Percentiles rank a stretch among this genome's conserved stretches.
These are phyloP conservation scores for Andrena dorsata DNA, from an alignment of 2,888 invertebrate genomes.

Conservation along the genomic window DNA sequence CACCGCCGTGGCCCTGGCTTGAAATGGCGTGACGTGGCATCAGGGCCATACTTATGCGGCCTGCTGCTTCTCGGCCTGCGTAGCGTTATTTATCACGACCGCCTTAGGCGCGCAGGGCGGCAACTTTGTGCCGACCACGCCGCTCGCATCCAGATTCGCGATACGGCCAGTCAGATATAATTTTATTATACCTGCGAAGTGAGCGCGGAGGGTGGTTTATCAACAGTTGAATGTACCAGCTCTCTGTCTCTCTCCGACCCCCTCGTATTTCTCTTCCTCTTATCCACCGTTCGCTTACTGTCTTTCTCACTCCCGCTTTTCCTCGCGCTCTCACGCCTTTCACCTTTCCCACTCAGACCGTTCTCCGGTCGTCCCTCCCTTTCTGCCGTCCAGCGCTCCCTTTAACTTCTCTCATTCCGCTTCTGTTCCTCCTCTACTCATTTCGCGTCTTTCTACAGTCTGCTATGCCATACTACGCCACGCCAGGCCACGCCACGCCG, in stretches of 20 bases:
- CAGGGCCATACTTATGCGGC: conserved; percentile 47
- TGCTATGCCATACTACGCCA: conserved; percentile 31
- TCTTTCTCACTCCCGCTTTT: conserved; percentile 1
- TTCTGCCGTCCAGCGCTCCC: background rate
- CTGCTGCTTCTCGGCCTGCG: conserved; percentile 56
- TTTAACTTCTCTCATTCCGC: conserved; percentile 32
- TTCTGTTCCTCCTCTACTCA: conserved; percentile 16
- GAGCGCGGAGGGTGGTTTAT: conserved; percentile 79
- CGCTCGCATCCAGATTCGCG: conserved; percentile 77
- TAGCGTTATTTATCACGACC: conserved; percentile 81
- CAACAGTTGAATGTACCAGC: conserved; percentile 73
- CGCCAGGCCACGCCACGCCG: conserved; percentile 57
- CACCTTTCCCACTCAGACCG: conserved; percentile 29
- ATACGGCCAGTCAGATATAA: conserved; percentile 80
- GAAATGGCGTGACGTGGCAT: conserved; percentile 48
- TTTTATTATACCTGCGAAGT: conserved; percentile 81
- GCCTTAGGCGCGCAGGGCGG: conserved; percentile 79
- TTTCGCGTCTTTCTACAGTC: conserved; percentile 56
- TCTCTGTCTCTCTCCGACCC: conserved; percentile 40
- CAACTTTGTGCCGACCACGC: conserved; percentile 77
- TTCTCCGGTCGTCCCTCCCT: conserved; percentile 28
- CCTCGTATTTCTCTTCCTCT: conserved; percentile 1
- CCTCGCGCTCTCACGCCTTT: conserved; percentile 23
- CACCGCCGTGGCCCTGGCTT: conserved; percentile 44
- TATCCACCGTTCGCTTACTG: conserved; percentile 7